A percentile compares a stretch with the other conserved stretches of the same genome.
phyloP scores from a whole-genome alignment of 1,140 invertebrate genomes.

The Hyposmocoma kahamanoa region DNA sequence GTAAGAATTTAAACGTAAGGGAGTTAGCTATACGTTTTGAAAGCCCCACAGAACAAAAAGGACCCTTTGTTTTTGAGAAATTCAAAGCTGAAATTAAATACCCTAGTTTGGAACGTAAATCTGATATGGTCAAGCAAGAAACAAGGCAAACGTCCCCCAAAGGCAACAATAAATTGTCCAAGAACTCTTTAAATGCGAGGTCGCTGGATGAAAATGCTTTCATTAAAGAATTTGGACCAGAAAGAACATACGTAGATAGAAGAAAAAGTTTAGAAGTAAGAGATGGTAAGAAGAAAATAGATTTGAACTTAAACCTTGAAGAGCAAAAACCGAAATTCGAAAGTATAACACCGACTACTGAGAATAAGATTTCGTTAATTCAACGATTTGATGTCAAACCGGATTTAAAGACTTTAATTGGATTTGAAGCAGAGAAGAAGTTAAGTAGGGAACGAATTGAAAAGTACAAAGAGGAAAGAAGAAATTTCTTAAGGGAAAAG shows the following conservation, averaged over 20 bases:
- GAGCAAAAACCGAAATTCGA: conserved; percentile 37
- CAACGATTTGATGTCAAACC: conserved; percentile 62
- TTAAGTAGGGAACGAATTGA: conserved; percentile 86
- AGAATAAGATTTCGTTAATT: conserved; percentile 75
- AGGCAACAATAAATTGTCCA: conserved; percentile 67
- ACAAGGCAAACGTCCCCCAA: conserved; percentile 44
- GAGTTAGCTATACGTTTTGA: conserved; percentile 76
- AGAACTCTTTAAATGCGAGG: conserved; percentile 79
- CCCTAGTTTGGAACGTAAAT: conserved; percentile 39
- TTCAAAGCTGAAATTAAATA: conserved; percentile 57
- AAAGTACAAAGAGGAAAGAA: conserved; percentile 93
- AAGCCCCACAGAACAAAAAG: conserved; percentile 71
- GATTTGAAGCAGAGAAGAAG: conserved; percentile 73
- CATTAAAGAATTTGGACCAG: conserved; percentile 75
- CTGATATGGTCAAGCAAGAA: conserved; percentile 23
- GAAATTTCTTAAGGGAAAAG: conserved; percentile 89
- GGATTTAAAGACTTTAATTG: conserved; percentile 65
- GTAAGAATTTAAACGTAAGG: conserved; percentile 68
- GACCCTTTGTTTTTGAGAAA: conserved; percentile 61
- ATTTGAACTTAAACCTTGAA: conserved; percentile 66
- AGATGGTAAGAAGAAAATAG: conserved; percentile 66
- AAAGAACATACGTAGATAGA: conserved; percentile 55
- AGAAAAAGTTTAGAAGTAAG: conserved; percentile 71
- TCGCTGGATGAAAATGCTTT: conserved; percentile 84
- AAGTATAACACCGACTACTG: conserved; percentile 73